phyloP scores from a whole-genome alignment of 2,113 vertebrate genomes.

The Ariopsis seemanni region DNA sequence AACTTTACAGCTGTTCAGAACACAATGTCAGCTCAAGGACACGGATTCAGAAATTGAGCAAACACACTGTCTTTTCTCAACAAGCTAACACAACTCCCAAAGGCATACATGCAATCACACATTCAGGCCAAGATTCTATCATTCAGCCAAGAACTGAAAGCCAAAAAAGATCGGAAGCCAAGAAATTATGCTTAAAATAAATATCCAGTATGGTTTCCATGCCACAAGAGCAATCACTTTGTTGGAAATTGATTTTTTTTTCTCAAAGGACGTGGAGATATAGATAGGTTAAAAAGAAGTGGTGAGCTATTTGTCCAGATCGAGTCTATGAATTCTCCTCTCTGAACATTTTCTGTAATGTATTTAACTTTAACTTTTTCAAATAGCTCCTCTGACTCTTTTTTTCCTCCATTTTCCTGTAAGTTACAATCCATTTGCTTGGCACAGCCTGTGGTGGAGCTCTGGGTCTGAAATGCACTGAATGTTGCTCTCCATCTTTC shows the following conservation, averaged over 20 bases:
- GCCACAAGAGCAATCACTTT: constrained; percentile 19
- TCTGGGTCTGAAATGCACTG: constrained; percentile 20
- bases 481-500: constrained; percentile 21
- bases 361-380: constrained; percentile 27
- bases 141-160: constrained; percentile 19
- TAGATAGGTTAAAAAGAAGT: constrained; percentile 30
- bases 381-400: constrained; percentile 10
- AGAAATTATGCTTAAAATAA: constrained; percentile 21
- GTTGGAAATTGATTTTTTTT: constrained; percentile 35
- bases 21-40: constrained; percentile 8
- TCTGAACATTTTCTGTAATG: constrained; percentile 22
- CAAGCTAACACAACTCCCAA: constrained; percentile 23
- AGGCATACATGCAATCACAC: constrained; percentile 28
- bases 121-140: constrained; percentile 28
- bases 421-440: constrained; percentile 48
- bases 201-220: constrained; percentile 28
- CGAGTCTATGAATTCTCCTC: constrained; percentile 32
- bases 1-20: neutral
- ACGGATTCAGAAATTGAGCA: constrained; percentile 17
- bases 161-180: constrained; percentile 9
- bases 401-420: neutral
- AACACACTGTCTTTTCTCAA: constrained; percentile 24
- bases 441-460: constrained; percentile 37
- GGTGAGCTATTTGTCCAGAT: neutral
- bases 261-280: constrained; percentile 34